Evolutionary conservation across 1,140 invertebrate genomes (phyloP).

Genomic region (Caerostris darwini): DNA sequence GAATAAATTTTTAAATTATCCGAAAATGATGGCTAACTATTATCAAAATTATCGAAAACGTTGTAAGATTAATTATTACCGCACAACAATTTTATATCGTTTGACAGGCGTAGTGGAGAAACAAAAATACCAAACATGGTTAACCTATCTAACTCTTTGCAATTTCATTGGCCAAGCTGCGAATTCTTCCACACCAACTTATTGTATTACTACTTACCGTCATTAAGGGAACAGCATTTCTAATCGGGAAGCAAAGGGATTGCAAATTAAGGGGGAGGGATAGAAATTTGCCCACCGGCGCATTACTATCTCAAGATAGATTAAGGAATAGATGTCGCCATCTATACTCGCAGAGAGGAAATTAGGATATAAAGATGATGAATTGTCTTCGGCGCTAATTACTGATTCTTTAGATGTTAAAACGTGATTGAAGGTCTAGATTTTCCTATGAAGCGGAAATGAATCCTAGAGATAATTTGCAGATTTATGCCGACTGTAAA

Average conservation of each 20-base stretch:
- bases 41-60: too few species aligned
- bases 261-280: slow-evolving; percentile 46
- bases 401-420: slow-evolving; percentile 44
- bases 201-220: slow-evolving; percentile 10
- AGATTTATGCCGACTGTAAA: background rate
- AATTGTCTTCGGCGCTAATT: slow-evolving; percentile 60
- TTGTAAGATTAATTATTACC: too few species aligned
- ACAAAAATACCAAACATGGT: slow-evolving; percentile 8
- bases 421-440: slow-evolving; percentile 30
- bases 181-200: background rate
- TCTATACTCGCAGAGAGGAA: slow-evolving; percentile 11
- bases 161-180: background rate
- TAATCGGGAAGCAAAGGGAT: slow-evolving; percentile 50
- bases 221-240: slow-evolving; percentile 63
- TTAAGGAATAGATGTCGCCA: slow-evolving; percentile 45
- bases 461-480: background rate
- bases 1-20: too few species aligned
- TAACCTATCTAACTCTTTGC: background rate
- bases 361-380: slow-evolving; percentile 66
- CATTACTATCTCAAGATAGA: slow-evolving; percentile 69
- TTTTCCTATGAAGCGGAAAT: slow-evolving; percentile 32
- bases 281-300: background rate
- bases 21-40: too few species aligned
- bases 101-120: background rate
- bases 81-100: too few species aligned